Evolutionary conservation across 2,888 invertebrate genomes (phyloP), one percentile per base, ranked within the genome.

Genomic region (Sceliomorpha sp.): DNA sequence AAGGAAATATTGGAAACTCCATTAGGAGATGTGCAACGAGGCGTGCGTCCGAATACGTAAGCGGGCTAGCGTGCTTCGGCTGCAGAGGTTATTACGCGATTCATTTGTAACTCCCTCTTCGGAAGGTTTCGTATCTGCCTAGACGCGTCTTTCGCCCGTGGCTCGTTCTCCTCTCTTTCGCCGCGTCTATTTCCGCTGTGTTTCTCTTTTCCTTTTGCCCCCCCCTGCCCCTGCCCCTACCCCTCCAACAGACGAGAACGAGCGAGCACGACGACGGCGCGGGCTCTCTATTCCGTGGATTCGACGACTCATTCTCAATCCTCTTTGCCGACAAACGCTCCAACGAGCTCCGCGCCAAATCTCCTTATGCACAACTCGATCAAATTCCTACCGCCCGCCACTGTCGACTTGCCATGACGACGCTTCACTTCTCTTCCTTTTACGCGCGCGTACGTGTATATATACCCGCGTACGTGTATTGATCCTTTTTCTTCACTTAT

Each of bases 321-420:
- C 82, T 82, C 83, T 85, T 84, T 84, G 80, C 78, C 79, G 78
- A 76, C 79, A 80, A 82, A 82, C 78, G 81, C 80, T 81, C 75
- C 69, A 82, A 70, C 77, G 83, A 80, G 74, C 73, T 73, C 72
- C 69, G 73, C 72, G 70, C 72, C 68, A 83, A 84, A 84, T 84
- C 84, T 83, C 74, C 83, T 84, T 84, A 83, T 77, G 81, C 81
- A 72, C 79, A 75, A 84, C 82, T 82, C 84, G 81, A 84, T 85
- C 82, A 80, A 83, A 82, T 83, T 83, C n/a, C 80, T 70, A 74
- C 75, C 68, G 69, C 47, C n/a, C 50, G 44, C 70, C 67, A 72
- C 74, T 40, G 51, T 32, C 55, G 36, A 1, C 51, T 31, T 36
- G 27, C 27, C 8, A n/a, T 56, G 32, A 32, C 29, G 51, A 9